Base-by-base conservation (phyloP, 2,113 vertebrate genomes). In the Balaeniceps rex region DNA sequence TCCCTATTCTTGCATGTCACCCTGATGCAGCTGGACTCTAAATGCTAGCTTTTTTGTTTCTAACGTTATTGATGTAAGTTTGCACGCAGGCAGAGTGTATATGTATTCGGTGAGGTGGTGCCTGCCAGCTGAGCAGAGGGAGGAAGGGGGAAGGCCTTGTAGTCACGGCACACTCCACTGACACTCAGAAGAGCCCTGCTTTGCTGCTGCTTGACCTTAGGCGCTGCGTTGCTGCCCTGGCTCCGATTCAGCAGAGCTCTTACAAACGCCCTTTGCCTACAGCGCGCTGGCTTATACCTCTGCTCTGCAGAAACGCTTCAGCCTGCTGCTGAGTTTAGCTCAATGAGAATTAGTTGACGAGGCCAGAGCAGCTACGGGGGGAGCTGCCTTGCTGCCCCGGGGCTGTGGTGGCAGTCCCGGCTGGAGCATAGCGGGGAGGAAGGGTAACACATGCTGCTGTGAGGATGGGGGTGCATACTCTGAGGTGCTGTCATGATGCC, bases 141-240 rank as follows among this genome's bases (percentile, higher is more conserved):
- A 87, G 51, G 24, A 36, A 0, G 1, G 24, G 70, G 9, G 34
- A 23, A 52, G 34, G 12, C 34, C 23, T 44, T 51, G 14, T 66
- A 54, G 31, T n/a, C 55, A 5, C 2, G 18, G 25, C 28, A 11
- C 72, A 11, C 72, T 70, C 11, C 36, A 34, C 12, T 21, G 61
- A 10, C 16, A 2, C 38, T 52, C 2, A 3, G 9, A 36, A 31
- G 51, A 55, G 42, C 9, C 36, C 51, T 55, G 51, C 38, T 38
- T 28, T 54, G 46, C 60, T 77, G 28, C 57, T 61, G n/a, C 44
- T 11, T 0, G 4, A 25, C 36, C 38, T 83, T 25, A 19, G 0
- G 1, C 4, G 26, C 25, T 1, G 6, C 0, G 3, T 34, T 44
- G 55, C 49, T 25, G 46, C 10, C 18, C 7, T 22, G 54, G 51